Conservation (phyloP, 2,113 vertebrate species). For the Neodon shergylaensis region DNA sequence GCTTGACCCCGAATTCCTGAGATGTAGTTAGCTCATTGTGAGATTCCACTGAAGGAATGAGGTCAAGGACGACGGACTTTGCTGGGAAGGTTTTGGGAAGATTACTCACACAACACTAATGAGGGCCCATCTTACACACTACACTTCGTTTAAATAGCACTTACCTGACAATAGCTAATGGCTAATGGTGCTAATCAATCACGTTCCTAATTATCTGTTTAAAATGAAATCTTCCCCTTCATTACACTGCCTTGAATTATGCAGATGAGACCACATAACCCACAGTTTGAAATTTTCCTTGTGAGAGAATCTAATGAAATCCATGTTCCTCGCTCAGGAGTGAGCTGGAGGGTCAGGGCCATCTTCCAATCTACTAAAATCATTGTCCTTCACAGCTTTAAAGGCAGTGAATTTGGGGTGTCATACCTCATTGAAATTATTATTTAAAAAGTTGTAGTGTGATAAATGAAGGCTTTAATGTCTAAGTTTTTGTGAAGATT, state of each 20-base stretch:
- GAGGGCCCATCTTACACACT: neutral
- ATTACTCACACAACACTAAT: slow-evolving; percentile 9
- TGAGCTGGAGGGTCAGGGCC: neutral
- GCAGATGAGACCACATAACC: neutral
- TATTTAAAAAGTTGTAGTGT: neutral
- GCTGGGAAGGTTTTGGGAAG: neutral
- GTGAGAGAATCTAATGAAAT: neutral
- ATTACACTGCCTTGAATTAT: slow-evolving; percentile 30
- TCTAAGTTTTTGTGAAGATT: neutral
- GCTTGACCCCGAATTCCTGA: neutral
- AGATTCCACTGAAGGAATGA: neutral
- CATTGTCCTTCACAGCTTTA: neutral
- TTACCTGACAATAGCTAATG: slow-evolving; percentile 40
- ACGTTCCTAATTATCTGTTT: slow-evolving; percentile 16
- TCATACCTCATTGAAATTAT: neutral
- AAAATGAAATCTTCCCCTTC: slow-evolving; percentile 36
- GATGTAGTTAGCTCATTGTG: neutral
- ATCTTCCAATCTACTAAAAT: neutral
- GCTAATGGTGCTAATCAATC: slow-evolving; percentile 15
- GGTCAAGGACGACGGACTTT: neutral
- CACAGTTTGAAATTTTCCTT: slow-evolving; percentile 15
- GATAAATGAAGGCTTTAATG: neutral
- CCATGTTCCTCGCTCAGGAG: neutral
- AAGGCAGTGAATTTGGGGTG: neutral
- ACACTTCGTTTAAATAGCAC: slow-evolving; percentile 6